These are phyloP conservation scores for Anoplophora glabripennis DNA, from an alignment of 1,140 invertebrate genomes.

Conservation along the genomic window DNA sequence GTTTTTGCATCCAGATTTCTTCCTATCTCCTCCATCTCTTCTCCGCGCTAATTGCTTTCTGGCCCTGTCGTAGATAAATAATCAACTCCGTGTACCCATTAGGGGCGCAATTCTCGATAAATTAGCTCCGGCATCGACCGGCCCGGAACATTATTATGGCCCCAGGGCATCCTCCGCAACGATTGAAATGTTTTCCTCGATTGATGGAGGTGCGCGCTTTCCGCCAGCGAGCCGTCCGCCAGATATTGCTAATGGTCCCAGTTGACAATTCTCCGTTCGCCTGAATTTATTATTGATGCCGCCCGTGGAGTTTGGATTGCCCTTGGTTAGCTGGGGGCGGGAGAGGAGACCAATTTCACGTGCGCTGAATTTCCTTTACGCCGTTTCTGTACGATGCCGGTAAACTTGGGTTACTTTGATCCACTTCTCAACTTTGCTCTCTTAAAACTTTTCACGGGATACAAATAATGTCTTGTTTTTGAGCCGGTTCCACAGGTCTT, in stretches of 20 bases:
- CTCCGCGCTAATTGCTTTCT: constrained; percentile 25
- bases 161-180: constrained; percentile 6
- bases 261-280: too few species aligned
- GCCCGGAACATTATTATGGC: constrained; percentile 5
- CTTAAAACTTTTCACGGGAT: too few species aligned
- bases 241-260: constrained; percentile 5
- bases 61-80: constrained; percentile 1
- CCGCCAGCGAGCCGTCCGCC: neutral
- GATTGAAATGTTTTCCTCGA: constrained; percentile 9
- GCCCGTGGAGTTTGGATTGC: too few species aligned
- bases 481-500: too few species aligned
- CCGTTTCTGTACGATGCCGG: too few species aligned
- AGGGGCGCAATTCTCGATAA: constrained; percentile 4
- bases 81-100: constrained; percentile 7
- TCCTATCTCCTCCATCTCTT: constrained; percentile 18
- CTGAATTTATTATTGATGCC: too few species aligned
- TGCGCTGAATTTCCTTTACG: too few species aligned
- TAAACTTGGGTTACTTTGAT: too few species aligned
- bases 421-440: too few species aligned
- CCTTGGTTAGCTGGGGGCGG: too few species aligned
- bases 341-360: too few species aligned
- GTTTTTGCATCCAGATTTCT: constrained; percentile 20
- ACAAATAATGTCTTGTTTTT: too few species aligned
- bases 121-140: constrained; percentile 6
- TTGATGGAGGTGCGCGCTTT: constrained; percentile 4